Conservation (phyloP, 2,888 invertebrate genomes). For the Anthoptus insignis region DNA sequence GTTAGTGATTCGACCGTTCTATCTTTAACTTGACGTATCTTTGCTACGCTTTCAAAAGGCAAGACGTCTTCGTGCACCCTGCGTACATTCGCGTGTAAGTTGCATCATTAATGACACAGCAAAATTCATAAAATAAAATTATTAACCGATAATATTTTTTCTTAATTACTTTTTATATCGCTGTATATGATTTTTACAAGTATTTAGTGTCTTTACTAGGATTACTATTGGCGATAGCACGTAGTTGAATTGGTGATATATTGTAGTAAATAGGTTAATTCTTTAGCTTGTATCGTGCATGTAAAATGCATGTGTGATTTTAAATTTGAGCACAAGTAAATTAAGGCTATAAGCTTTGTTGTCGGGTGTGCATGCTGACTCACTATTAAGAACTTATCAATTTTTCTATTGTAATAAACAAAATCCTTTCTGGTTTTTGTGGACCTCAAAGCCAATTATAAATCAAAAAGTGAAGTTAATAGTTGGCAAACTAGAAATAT, state of each 20-base stretch:
- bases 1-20: slow-evolving; percentile 7
- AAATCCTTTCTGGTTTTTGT: neutral
- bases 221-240: neutral
- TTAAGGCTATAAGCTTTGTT: neutral
- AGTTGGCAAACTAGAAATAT: too few relatives aligned
- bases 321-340: neutral
- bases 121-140: neutral
- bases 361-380: slow-evolving; percentile 6
- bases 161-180: too few relatives aligned
- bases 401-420: too few relatives aligned
- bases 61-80: slow-evolving; percentile 29
- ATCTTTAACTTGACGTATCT: slow-evolving; percentile 26
- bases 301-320: neutral
- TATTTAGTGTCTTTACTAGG: neutral
- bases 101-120: slow-evolving; percentile 16
- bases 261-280: slow-evolving; percentile 3
- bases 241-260: neutral
- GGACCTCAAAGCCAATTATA: too few relatives aligned
- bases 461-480: too few relatives aligned
- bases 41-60: slow-evolving; percentile 30
- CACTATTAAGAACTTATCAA: neutral
- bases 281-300: neutral
- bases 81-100: slow-evolving; percentile 32
- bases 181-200: neutral
- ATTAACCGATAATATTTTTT: neutral